Conservation (phyloP, 2,113 vertebrate species). For the Ceratotherium simum region DNA sequence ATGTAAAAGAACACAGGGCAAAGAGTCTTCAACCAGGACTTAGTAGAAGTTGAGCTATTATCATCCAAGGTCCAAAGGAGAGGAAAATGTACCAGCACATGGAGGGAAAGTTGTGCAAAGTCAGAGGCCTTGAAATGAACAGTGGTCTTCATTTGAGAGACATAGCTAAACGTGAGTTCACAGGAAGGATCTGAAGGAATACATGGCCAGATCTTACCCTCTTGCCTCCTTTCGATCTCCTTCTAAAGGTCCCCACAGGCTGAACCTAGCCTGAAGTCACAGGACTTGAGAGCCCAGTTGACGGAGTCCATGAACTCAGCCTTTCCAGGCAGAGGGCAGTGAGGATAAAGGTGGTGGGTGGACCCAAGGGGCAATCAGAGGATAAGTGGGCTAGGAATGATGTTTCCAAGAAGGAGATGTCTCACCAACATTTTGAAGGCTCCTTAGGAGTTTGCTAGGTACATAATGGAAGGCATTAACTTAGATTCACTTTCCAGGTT, state of each 20-base stretch:
- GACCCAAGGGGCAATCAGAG: background rate
- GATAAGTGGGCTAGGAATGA: background rate
- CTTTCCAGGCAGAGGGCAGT: background rate
- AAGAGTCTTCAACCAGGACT: background rate
- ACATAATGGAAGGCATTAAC: background rate
- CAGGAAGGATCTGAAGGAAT: background rate
- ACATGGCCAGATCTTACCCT: background rate
- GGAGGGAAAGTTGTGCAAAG: background rate
- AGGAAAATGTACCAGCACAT: background rate
- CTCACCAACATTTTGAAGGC: background rate
- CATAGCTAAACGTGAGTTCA: background rate
- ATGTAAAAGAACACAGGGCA: background rate
- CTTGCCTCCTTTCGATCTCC: fast-evolving
- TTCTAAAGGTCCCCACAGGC: background rate
- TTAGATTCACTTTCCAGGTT: background rate
- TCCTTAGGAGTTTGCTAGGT: background rate
- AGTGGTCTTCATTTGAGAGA: background rate
- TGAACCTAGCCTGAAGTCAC: background rate
- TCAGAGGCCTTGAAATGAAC: background rate
- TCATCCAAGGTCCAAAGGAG: background rate
- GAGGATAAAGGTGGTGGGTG: background rate
- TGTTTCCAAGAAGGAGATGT: background rate
- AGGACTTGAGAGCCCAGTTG: background rate
- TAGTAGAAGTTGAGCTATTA: background rate
- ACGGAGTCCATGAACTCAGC: background rate